These are phyloP conservation scores for Notoglanidium macrostoma DNA, from an alignment of 2,797 vertebrate genomes.

Conservation along the genomic window DNA sequence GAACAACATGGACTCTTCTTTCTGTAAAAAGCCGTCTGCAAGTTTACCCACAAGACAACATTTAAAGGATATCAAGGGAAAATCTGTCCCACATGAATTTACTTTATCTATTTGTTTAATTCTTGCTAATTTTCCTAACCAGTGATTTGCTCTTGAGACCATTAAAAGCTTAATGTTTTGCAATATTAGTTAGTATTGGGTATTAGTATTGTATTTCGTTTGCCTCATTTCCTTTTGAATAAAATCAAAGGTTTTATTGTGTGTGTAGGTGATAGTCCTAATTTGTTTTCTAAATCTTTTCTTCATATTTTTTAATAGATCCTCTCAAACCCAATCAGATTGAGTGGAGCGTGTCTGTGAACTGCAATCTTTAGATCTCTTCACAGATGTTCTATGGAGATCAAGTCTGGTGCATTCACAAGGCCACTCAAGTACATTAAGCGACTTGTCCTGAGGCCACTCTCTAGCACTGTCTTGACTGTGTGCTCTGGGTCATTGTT, in stretches of 20 bases:
- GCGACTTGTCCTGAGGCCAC: neutral
- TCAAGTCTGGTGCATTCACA: neutral
- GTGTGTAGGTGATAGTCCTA: neutral
- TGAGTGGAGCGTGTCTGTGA: neutral
- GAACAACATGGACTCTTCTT: too few relatives aligned
- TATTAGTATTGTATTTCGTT: too few relatives aligned
- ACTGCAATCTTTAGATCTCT: neutral
- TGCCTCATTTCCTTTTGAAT: too few relatives aligned
- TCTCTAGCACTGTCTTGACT: neutral
- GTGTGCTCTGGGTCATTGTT: neutral
- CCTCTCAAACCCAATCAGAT: neutral
- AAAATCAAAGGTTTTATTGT: neutral
- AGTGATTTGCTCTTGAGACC: too few relatives aligned
- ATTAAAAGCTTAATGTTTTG: too few relatives aligned
- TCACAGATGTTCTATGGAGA: neutral
- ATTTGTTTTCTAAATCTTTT: neutral
- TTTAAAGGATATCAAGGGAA: too few relatives aligned
- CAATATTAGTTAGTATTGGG: too few relatives aligned
- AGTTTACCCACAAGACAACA: too few relatives aligned
- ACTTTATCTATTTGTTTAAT: too few relatives aligned
- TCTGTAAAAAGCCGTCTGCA: too few relatives aligned
- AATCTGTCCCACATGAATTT: too few relatives aligned
- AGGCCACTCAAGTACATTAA: neutral
- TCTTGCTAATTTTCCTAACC: too few relatives aligned
- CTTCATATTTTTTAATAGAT: neutral